Conservation (phyloP, 1,140 invertebrate species). For the Bombus difficillimus region DNA sequence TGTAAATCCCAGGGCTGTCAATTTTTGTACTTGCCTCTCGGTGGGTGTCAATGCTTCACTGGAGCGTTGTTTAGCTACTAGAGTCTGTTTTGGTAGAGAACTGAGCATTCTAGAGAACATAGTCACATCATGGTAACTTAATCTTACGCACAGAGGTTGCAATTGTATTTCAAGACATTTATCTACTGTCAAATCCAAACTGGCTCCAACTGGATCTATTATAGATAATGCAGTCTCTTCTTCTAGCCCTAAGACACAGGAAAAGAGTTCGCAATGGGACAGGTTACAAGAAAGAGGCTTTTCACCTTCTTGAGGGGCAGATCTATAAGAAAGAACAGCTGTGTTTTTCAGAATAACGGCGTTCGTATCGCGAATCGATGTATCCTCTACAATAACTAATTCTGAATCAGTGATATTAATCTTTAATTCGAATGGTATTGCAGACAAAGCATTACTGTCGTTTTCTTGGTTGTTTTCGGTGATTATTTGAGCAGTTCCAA, state of each 20-base stretch:
- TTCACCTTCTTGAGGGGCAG: slow-evolving; percentile 85
- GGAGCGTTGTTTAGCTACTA: slow-evolving; percentile 83
- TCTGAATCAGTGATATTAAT: slow-evolving; percentile 98
- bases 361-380: slow-evolving; percentile 93
- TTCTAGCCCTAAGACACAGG: slow-evolving; percentile 94
- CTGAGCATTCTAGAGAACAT: slow-evolving; percentile 95
- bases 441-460: slow-evolving; percentile 15
- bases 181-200: slow-evolving; percentile 86
- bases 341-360: slow-evolving; percentile 97
- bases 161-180: slow-evolving; percentile 74
- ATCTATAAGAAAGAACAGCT: slow-evolving; percentile 91
- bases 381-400: slow-evolving; percentile 96
- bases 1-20: slow-evolving; percentile 89
- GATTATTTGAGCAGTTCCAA: slow-evolving; percentile 43
- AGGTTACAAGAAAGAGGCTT: slow-evolving; percentile 93
- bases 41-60: slow-evolving; percentile 65
- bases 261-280: slow-evolving; percentile 96
- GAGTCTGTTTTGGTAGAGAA: slow-evolving; percentile 91
- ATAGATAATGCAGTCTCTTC: slow-evolving; percentile 98
- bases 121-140: slow-evolving; percentile 97
- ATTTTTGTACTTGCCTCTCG: slow-evolving; percentile 82
- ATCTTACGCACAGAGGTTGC: slow-evolving; percentile 89
- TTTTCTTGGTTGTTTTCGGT: slow-evolving; percentile 46
- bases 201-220: slow-evolving; percentile 95
- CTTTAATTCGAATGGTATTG: slow-evolving; percentile 90